Conservation (phyloP, 2,113 vertebrate genomes). For the Mus spicilegus region DNA sequence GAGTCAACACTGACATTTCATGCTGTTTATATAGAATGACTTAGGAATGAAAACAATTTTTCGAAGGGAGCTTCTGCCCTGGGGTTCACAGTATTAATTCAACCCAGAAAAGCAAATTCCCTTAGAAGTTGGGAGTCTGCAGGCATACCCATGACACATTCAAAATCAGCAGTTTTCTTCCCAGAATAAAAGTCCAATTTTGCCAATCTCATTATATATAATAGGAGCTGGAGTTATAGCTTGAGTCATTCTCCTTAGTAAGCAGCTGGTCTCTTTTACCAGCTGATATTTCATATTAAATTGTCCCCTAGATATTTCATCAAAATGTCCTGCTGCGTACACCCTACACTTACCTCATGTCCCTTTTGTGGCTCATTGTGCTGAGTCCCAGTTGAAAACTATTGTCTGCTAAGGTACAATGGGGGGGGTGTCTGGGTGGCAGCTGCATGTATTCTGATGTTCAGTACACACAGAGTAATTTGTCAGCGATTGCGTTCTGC, state of each 20-base stretch:
- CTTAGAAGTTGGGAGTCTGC: not conserved
- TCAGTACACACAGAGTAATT: conserved; percentile 76
- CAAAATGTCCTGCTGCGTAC: conserved; percentile 72
- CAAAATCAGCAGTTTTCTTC: not conserved
- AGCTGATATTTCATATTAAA: conserved; percentile 82
- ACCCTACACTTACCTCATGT: conserved; percentile 82
- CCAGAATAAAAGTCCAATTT: conserved; percentile 28
- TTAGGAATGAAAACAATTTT: not conserved
- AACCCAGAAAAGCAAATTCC: not conserved
- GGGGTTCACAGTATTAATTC: not conserved
- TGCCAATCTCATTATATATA: conserved; percentile 58
- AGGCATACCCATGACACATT: not conserved
- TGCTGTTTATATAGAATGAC: not conserved
- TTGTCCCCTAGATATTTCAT: conserved; percentile 75
- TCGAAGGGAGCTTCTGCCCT: not conserved
- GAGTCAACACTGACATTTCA: not conserved
- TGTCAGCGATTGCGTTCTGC: conserved; percentile 81
- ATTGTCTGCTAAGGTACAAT: conserved; percentile 76
- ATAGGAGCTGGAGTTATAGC: conserved; percentile 58
- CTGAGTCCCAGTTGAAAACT: not conserved
- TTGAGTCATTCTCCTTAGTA: conserved; percentile 71
- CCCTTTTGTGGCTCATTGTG: conserved; percentile 79
- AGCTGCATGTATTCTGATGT: conserved; percentile 84
- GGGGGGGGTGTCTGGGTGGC: conserved; percentile 73
- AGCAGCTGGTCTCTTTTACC: conserved; percentile 77